phyloP scores from a whole-genome alignment of 2,888 invertebrate genomes.

The Craniophora ligustri region DNA sequence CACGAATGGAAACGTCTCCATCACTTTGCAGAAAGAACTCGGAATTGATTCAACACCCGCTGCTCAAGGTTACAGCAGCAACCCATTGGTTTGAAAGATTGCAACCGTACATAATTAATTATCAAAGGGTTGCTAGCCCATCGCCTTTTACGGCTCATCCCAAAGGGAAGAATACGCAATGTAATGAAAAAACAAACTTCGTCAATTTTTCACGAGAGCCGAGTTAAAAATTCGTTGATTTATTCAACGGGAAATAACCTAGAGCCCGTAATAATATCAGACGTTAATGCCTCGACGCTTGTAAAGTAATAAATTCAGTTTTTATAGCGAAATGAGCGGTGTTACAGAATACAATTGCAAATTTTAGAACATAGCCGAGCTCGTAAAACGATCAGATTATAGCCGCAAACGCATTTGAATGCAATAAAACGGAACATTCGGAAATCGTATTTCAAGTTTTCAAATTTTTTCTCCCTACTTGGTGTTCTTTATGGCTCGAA shows the following conservation, averaged over 20 bases:
- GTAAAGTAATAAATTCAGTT: slow-evolving; percentile 60
- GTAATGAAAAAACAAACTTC: slow-evolving; percentile 54
- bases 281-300: slow-evolving; percentile 58
- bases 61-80: slow-evolving; percentile 8
- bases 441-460: slow-evolving; percentile 77
- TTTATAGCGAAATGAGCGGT: slow-evolving; percentile 60
- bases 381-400: slow-evolving; percentile 80
- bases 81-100: slow-evolving; percentile 46
- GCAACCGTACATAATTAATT: slow-evolving; percentile 52
- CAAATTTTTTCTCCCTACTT: slow-evolving; percentile 62
- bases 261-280: slow-evolving; percentile 55
- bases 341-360: slow-evolving; percentile 68
- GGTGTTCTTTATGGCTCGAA: slow-evolving; percentile 51
- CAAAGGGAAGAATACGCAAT: slow-evolving; percentile 48
- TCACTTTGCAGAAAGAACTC: neutral
- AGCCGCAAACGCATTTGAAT: slow-evolving; percentile 76
- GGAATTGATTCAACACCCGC: slow-evolving; percentile 4
- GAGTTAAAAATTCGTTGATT: slow-evolving; percentile 58
- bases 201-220: slow-evolving; percentile 51
- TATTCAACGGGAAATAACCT: slow-evolving; percentile 57
- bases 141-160: slow-evolving; percentile 54
- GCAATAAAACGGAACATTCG: slow-evolving; percentile 75
- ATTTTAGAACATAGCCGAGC: slow-evolving; percentile 68
- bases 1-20: neutral
- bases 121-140: slow-evolving; percentile 45